Base-by-base conservation (phyloP, 2,888 invertebrate genomes). In the Metopia argyrocephala region DNA sequence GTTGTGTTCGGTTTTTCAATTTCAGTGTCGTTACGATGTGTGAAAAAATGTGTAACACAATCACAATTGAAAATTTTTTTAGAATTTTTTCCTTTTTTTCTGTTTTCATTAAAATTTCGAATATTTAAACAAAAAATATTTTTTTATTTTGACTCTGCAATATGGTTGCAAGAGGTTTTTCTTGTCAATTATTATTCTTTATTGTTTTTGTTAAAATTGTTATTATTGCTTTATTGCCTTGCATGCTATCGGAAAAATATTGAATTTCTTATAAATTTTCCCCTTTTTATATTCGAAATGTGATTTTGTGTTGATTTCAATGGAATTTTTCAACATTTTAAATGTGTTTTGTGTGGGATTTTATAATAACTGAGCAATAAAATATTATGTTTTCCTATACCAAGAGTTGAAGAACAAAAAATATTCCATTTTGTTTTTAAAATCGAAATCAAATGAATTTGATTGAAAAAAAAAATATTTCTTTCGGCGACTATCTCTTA, bases 51-150 rank as follows among this genome's bases (percentile, higher is more conserved):
- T 70, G 69, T 76, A 65, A 81, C 65, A 38, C 38, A 38, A 9
- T 3, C 15, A 81, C 75, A 78, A 78, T 74, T 70, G 56, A 81
- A 81, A 81, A 70, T 81, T 74, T 66, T 81, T 78, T 81, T 78
- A 74, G 45, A 59, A 50, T 25, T 21, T 25, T 76, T 66, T 66
- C 52, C 52, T 65, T 71, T 78, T 78, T 65, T n/a, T 78, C 59
- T 78, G 66, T 78, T 66, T 66, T 54, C 61, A 65, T 71, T 45
- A n/a, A n/a, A n/a, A n/a, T 45, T 75, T 2, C 18, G 18, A 61
- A 27, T 75, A 61, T 78, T 71, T 78, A 65, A n/a, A n/a, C n/a
- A n/a, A n/a, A n/a, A n/a, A n/a, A n/a, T n/a, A n/a, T 38, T 38
- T 4, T 38, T 38, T 3, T 61, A 71, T 78, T 27, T 73, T 78